A percentile compares a stretch with the other conserved stretches of the same genome.
Conservation (phyloP, 2,888 invertebrate species). For the Hirtodrosophila histrioides region DNA sequence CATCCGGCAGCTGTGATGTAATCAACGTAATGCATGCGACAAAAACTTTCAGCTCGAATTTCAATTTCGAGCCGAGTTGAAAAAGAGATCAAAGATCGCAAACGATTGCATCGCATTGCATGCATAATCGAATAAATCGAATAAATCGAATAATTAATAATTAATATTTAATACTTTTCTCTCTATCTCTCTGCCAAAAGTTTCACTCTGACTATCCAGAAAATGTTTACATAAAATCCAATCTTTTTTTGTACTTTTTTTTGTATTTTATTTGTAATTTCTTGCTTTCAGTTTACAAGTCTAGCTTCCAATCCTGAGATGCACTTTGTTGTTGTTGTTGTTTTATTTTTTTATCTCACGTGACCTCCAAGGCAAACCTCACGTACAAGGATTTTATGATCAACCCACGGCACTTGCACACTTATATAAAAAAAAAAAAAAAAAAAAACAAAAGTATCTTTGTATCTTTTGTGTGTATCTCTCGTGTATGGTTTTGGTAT, state of each 20-base stretch:
- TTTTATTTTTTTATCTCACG: slow-evolving; percentile 57
- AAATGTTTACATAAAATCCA: slow-evolving; percentile 55
- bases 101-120: slow-evolving; percentile 70
- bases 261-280: too few species aligned
- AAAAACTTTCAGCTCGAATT: slow-evolving; percentile 75
- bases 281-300: slow-evolving; percentile 36
- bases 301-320: slow-evolving; percentile 34
- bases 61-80: slow-evolving; percentile 54
- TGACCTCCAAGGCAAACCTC: slow-evolving; percentile 78
- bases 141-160: slow-evolving; percentile 63
- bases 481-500: slow-evolving; percentile 52
- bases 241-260: slow-evolving; percentile 1
- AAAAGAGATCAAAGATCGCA: slow-evolving; percentile 61
- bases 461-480: slow-evolving; percentile 48
- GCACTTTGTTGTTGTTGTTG: slow-evolving; percentile 1
- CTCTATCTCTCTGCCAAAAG: slow-evolving; percentile 15
- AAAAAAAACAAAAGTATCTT: slow-evolving; percentile 30
- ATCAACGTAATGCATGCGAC: slow-evolving; percentile 78
- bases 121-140: slow-evolving; percentile 62
- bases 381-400: slow-evolving; percentile 75
- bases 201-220: slow-evolving; percentile 37
- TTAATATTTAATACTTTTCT: slow-evolving; percentile 23
- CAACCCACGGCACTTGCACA: slow-evolving; percentile 51
- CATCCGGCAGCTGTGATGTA: slow-evolving; percentile 58
- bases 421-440: slow-evolving; percentile 59